phyloP scores from a whole-genome alignment of 2,888 invertebrate species.

The Clitarchus hookeri region DNA sequence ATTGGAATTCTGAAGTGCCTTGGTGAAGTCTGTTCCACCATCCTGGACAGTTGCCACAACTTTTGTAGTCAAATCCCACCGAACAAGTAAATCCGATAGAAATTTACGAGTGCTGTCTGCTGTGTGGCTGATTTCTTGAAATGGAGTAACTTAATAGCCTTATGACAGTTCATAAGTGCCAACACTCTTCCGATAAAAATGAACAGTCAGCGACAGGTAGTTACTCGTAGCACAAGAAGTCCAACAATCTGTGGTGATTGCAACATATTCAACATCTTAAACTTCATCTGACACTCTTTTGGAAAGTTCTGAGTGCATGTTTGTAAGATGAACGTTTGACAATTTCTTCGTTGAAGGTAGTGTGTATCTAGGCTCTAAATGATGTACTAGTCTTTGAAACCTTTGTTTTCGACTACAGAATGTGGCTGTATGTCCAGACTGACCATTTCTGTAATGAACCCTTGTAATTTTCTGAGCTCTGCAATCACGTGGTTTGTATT shows the following conservation, averaged over 20 bases:
- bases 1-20: neutral
- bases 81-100: neutral
- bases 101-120: neutral
- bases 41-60: neutral
- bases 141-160: neutral
- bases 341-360: neutral
- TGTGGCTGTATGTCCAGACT: neutral
- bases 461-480: neutral
- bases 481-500: neutral
- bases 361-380: neutral
- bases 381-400: neutral
- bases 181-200: neutral
- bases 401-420: no score
- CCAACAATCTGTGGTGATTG: neutral
- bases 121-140: neutral
- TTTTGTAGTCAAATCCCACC: neutral
- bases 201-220: neutral
- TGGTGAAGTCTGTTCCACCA: neutral
- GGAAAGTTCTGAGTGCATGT: neutral
- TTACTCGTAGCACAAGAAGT: neutral
- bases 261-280: no score
- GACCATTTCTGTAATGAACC: neutral
- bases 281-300: neutral
- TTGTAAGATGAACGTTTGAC: neutral
- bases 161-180: neutral